Evolutionary conservation across 1,140 invertebrate genomes (phyloP).

Genomic region (Uloborus diversus): DNA sequence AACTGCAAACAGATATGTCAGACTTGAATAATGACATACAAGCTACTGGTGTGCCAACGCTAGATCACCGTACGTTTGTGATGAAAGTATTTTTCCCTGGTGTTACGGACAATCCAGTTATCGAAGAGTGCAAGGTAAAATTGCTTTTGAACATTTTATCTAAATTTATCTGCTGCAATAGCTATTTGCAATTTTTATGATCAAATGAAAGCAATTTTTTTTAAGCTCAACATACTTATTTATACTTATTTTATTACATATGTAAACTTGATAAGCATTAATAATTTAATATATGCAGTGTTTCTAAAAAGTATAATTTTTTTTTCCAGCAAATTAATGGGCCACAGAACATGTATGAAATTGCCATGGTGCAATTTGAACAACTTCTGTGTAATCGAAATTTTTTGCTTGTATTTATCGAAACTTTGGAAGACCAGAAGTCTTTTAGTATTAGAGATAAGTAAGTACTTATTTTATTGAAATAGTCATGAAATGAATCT

Average conservation of each 20-base stretch:
- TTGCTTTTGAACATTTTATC: neutral
- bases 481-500: neutral
- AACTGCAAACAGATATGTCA: conserved; percentile 99
- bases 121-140: conserved; percentile 80
- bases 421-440: conserved; percentile 89
- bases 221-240: neutral
- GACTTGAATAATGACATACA: conserved; percentile 96
- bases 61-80: conserved; percentile 95
- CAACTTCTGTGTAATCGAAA: conserved; percentile 91
- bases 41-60: conserved; percentile 92
- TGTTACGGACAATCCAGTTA: conserved; percentile 88
- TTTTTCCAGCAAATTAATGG: conserved; percentile 75
- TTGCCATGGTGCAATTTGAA: conserved; percentile 93
- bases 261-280: neutral
- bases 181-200: neutral
- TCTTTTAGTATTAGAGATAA: conserved; percentile 92
- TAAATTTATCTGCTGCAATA: neutral
- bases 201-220: neutral
- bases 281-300: conserved; percentile 9
- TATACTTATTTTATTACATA: neutral
- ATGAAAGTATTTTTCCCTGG: conserved; percentile 99
- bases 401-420: conserved; percentile 91
- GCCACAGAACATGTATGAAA: conserved; percentile 87
- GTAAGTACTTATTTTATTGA: conserved; percentile 66
- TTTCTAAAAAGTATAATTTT: conserved; percentile 51